These are phyloP conservation scores for Campoletis raptor DNA, from an alignment of 2,888 invertebrate genomes.

Conservation along the genomic window DNA sequence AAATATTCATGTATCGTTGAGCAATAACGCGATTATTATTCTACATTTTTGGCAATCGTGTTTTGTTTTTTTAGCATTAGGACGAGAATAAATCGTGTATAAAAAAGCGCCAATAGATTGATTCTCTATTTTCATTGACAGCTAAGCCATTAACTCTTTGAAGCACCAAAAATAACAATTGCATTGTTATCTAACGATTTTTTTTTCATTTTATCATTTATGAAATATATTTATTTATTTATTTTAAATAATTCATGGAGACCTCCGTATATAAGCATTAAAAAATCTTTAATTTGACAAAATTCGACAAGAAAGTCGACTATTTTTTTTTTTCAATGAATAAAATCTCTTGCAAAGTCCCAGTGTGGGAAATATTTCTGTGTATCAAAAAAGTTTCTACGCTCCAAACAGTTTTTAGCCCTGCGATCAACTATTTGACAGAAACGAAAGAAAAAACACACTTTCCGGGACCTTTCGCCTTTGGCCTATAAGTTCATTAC, in stretches of 20 bases:
- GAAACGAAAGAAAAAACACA: constrained; percentile 10
- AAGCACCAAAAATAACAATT: not conserved
- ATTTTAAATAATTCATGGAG: not conserved
- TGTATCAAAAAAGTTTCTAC: not conserved
- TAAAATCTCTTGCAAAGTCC: not conserved
- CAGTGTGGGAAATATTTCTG: not conserved
- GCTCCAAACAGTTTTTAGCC: not conserved
- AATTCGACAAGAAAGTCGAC: not conserved
- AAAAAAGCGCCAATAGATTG: not conserved
- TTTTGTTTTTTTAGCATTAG: not conserved
- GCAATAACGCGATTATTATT: constrained; percentile 17
- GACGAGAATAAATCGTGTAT: not conserved
- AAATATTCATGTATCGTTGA: constrained; percentile 30
- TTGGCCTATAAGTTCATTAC: not conserved
- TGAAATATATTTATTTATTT: not conserved
- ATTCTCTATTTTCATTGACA: not conserved
- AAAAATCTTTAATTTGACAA: not conserved
- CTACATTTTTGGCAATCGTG: constrained; percentile 21
- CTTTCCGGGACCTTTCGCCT: not conserved
- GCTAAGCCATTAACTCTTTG: not conserved
- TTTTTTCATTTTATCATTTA: too few species aligned
- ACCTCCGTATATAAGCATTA: too few species aligned
- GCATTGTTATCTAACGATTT: not conserved
- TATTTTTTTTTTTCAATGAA: not conserved
- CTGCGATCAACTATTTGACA: not conserved